phyloP scores from a whole-genome alignment of 2,797 vertebrate species.

The Hybognathus amarus region DNA sequence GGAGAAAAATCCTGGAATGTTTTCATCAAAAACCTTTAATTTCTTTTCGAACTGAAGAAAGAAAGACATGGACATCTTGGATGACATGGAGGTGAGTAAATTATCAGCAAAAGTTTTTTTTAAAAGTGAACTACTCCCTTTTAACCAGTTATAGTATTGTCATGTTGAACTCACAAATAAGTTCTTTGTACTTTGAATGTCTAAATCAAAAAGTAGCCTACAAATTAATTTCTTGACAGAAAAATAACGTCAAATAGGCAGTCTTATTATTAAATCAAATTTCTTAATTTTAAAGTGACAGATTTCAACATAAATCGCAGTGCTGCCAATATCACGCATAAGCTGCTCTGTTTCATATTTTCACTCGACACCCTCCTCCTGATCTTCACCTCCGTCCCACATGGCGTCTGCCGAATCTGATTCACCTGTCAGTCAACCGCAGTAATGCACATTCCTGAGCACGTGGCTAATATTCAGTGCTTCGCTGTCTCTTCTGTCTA shows the following conservation, averaged over 20 bases:
- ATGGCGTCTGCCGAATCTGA: constrained; percentile 1
- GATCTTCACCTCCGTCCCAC: constrained; percentile 40
- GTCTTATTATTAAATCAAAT: not conserved
- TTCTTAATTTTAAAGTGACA: not conserved
- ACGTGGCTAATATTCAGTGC: constrained; percentile 1
- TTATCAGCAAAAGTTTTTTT: no score
- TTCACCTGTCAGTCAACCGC: constrained; percentile 23
- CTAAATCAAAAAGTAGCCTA: not conserved
- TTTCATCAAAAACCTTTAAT: no score
- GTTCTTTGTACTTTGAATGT: not conserved
- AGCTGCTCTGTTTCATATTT: constrained; percentile 51
- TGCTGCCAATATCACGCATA: constrained; percentile 9
- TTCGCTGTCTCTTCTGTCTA: not conserved
- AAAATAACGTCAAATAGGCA: not conserved
- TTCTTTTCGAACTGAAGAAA: no score
- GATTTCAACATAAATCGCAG: no score
- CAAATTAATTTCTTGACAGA: not conserved
- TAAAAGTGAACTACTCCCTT: no score
- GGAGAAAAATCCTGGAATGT: no score
- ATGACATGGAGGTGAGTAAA: no score
- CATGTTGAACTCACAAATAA: not conserved
- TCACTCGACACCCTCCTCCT: constrained; percentile 33
- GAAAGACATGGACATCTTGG: no score
- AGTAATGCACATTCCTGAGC: constrained; percentile 13
- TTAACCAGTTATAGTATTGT: not conserved